These are phyloP conservation scores for Ectobius pallidus DNA, from an alignment of 2,888 invertebrate genomes.

Conservation along the genomic window DNA sequence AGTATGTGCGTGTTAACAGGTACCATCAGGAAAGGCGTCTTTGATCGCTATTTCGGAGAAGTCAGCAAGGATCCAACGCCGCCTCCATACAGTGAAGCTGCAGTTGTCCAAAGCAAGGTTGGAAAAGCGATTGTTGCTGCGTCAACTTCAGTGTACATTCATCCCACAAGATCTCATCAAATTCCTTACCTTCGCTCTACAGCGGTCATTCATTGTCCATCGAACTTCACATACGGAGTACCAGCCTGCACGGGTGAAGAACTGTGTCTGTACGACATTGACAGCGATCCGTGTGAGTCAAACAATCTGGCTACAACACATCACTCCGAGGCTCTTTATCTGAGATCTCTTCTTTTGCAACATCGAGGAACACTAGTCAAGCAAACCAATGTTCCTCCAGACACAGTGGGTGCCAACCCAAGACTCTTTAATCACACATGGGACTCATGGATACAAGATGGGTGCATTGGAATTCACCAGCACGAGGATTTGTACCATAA, in stretches of 20 bases:
- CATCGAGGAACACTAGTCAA: conserved; percentile 62
- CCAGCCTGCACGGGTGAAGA: conserved; percentile 45
- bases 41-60: conserved; percentile 57
- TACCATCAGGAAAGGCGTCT: background rate
- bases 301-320: conserved; percentile 62
- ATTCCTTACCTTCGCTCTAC: conserved; percentile 35
- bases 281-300: conserved; percentile 79
- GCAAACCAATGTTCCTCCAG: conserved; percentile 59
- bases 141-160: conserved; percentile 14
- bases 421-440: conserved; percentile 73
- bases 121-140: conserved; percentile 50
- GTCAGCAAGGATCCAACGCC: conserved; percentile 52
- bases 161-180: conserved; percentile 16
- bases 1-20: too few relatives aligned
- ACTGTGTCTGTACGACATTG: conserved; percentile 77
- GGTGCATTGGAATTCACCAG: background rate
- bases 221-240: conserved; percentile 33
- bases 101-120: conserved; percentile 54
- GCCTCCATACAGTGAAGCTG: conserved; percentile 55
- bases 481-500: background rate
- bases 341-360: conserved; percentile 58
- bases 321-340: conserved; percentile 58
- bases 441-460: conserved; percentile 63
- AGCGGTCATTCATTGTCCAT: conserved; percentile 36
- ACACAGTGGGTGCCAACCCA: conserved; percentile 68